Evolutionary conservation across 2,888 invertebrate species (phyloP).

Genomic region (Heliconius ethilla): DNA sequence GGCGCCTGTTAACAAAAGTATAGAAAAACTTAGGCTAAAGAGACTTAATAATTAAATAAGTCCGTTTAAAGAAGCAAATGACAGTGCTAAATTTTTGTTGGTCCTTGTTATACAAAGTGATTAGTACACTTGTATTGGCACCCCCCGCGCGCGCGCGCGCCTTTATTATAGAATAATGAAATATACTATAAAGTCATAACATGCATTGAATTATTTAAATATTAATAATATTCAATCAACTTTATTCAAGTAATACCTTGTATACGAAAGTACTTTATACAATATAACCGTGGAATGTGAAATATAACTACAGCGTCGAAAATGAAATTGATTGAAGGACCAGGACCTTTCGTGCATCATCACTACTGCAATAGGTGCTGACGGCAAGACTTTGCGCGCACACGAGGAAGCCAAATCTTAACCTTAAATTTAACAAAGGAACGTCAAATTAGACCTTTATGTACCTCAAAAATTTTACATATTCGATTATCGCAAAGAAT

Average conservation of each 20-base stretch:
- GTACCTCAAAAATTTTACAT: conserved; percentile 11
- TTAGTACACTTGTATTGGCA: background rate
- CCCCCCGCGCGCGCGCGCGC: conserved; percentile 27
- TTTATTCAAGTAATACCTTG: background rate
- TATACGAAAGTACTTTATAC: background rate
- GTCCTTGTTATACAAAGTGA: background rate
- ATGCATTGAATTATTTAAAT: background rate
- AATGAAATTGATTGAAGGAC: background rate
- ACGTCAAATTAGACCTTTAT: conserved; percentile 28
- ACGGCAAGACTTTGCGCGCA: background rate
- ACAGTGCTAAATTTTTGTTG: conserved; percentile 24
- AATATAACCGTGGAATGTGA: conserved; percentile 28
- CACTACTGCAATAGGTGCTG: background rate
- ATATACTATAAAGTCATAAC: background rate
- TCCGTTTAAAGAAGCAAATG: conserved; percentile 32
- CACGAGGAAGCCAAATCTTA: conserved; percentile 18
- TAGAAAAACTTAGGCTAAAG: conserved; percentile 36
- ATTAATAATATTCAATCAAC: background rate
- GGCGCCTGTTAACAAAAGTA: conserved; percentile 36
- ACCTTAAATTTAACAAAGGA: conserved; percentile 28
- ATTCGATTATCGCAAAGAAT: background rate
- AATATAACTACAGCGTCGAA: background rate
- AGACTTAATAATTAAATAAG: conserved; percentile 28
- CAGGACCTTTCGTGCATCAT: background rate
- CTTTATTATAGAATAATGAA: background rate